Conservation (phyloP, 1,140 invertebrate genomes). For the Bombus ignitus region DNA sequence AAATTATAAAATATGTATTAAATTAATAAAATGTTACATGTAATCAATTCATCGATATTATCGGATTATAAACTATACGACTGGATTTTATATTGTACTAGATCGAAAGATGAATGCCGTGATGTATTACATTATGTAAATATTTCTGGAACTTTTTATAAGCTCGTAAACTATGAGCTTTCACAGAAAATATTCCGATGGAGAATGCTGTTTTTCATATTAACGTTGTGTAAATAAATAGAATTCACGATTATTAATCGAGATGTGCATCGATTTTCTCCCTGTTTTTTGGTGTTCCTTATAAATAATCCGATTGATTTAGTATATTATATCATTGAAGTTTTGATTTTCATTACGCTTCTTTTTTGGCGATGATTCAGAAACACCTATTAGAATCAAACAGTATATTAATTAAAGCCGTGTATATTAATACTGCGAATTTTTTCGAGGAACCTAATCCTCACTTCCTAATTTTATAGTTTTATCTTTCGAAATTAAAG, state of each 20-base stretch:
- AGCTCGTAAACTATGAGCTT: neutral
- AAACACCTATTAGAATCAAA: neutral
- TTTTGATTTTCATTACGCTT: neutral
- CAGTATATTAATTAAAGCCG: slow-evolving; percentile 17
- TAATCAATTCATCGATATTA: neutral
- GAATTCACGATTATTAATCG: neutral
- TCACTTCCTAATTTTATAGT: neutral
- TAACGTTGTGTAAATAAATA: neutral
- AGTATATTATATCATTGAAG: neutral
- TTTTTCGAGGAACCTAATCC: slow-evolving; percentile 13
- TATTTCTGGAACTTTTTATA: slow-evolving; percentile 1
- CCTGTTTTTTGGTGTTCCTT: neutral
- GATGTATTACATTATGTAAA: neutral
- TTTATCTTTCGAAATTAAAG: neutral
- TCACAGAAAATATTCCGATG: slow-evolving; percentile 17
- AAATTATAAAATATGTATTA: neutral
- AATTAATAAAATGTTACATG: neutral
- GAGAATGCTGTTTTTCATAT: slow-evolving; percentile 22
- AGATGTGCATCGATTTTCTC: neutral
- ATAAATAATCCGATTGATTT: neutral
- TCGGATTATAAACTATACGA: neutral
- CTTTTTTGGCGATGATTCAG: neutral
- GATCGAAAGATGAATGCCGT: neutral
- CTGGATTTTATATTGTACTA: neutral
- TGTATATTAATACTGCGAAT: slow-evolving; percentile 30